Base-by-base conservation (phyloP, 2,888 invertebrate genomes). In the Bellardia pandia region DNA sequence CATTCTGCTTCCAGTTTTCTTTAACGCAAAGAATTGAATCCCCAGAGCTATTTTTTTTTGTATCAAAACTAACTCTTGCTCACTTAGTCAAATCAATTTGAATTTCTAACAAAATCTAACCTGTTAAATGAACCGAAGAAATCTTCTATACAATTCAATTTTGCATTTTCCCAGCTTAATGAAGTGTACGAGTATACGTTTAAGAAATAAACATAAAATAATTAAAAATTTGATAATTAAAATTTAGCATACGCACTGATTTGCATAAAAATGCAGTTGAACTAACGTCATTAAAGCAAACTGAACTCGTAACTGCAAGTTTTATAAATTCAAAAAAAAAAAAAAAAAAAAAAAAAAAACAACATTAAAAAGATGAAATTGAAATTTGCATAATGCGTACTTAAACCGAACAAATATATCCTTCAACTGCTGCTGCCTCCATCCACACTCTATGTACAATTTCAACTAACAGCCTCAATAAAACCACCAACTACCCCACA, bases 301-400 rank as follows among this genome's bases (percentile, higher is more conserved):
- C 45, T 37, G 51, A 58, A 76, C 13, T 66, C 30, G 33, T 23
- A 42, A 62, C 51, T 76, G 76, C 75, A 62, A 76, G 53, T 62
- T 40, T 5, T 48, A 16, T 56, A 76, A 14, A 56, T 3, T 13
- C 37, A 66, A n/a, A n/a, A n/a, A n/a, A n/a, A n/a, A n/a, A n/a
- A 45, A 16, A 58, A 23, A 58, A 45, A 23, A 45, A 13, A 40
- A n/a, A 56, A 48, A 71, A 58, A 51, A 81, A 23, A 23, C 23
- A 23, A 23, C 16, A 69, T 58, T 13, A 37, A 37, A 37, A 37
- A 37, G 37, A 37, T 82, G 51, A 58, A 86, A 76, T 76, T 45
- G 45, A 79, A 75, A 87, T 87, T 81, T 86, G 72, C 85, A 87
- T 87, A 87, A 87, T 85, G 85, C 87, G 85, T 87, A 85, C 87